Base-by-base conservation (phyloP, 2,113 vertebrate genomes). In the Ceyx melanurus region DNA sequence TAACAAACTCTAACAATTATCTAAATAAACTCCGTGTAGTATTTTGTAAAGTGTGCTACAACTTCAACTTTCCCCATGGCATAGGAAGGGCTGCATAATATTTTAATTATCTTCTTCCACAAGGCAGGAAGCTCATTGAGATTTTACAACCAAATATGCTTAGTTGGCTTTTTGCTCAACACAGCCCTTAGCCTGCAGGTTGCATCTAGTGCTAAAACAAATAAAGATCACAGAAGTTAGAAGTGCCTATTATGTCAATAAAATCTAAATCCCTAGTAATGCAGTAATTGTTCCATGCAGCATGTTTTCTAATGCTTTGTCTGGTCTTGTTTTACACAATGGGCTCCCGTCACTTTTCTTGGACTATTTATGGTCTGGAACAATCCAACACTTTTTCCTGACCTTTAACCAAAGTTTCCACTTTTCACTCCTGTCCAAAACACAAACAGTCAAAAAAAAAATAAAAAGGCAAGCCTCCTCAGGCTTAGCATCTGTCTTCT, bases 171-270 rank as follows among this genome's bases (percentile, higher is more conserved):
- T 95, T 94, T 94, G 72, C 56, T 91, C 74, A 95, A 81, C 43
- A 81, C 66, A 96, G 92, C 77, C 62, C 48, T 94, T 93, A 94
- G 83, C 96, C 88, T 93, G 85, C 92, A 95, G 89, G 91, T 95
- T 96, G 91, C 85, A 93, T 92, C 81, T 90, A 85, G 75, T 82
- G 65, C 87, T 95, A 97, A 94, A 96, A 71, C 87, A 96, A 97
- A 96, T 92, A 94, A 96, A 96, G 91, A 96, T 92, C 85, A 95
- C 75, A 94, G 75, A 95, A 95, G 83, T 97, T 57, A 91, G 91
- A 96, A 89, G 91, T 95, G 92, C 85, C 92, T 95, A 95, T 94
- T 95, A 95, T 95, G 90, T 86, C 93, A 96, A 93, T 96, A 96
- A 96, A 96, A 96, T 95, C 88, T 90, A 95, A 95, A 95, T 92